Evolutionary conservation across 92 coral and sea anemone species (phyloP).

Genomic region (Anthopleura xanthogrammica): DNA sequence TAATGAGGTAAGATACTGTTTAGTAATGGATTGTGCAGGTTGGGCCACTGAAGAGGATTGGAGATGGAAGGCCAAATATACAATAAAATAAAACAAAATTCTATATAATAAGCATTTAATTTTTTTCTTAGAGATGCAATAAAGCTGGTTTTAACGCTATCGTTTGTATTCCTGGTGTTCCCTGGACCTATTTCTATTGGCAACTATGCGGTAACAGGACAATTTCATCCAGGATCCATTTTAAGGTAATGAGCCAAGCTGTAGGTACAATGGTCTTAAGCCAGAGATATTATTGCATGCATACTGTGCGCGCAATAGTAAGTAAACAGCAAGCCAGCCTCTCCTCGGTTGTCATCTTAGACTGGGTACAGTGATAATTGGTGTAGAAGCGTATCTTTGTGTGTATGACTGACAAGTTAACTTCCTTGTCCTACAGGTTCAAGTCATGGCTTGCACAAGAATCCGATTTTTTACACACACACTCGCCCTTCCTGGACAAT

Average conservation of each 20-base stretch:
- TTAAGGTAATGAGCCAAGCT: constrained; percentile 26
- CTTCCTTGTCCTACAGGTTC: not conserved
- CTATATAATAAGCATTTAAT: too few relatives aligned
- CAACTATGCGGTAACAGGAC: constrained; percentile 33
- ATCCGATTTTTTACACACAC: not conserved
- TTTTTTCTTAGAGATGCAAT: not conserved
- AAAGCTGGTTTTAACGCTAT: not conserved
- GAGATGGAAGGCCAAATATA: not conserved
- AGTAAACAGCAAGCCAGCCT: too few relatives aligned
- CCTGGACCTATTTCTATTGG: constrained; percentile 33
- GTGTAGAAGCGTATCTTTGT: not conserved
- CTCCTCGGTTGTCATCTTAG: too few relatives aligned
- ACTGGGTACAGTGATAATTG: too few relatives aligned
- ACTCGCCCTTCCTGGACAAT: constrained; percentile 1
- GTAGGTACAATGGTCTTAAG: not conserved
- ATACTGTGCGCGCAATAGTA: too few relatives aligned
- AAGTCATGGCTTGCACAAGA: not conserved
- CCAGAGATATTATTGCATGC: not conserved
- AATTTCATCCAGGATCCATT: constrained; percentile 46
- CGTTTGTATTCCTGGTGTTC: not conserved
- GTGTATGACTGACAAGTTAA: not conserved
- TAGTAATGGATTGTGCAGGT: not conserved
- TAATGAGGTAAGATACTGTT: not conserved
- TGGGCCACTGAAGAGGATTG: not conserved
- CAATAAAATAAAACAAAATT: not conserved